phyloP scores from a whole-genome alignment of 2,797 vertebrate genomes.

The Eospalax fontanierii region DNA sequence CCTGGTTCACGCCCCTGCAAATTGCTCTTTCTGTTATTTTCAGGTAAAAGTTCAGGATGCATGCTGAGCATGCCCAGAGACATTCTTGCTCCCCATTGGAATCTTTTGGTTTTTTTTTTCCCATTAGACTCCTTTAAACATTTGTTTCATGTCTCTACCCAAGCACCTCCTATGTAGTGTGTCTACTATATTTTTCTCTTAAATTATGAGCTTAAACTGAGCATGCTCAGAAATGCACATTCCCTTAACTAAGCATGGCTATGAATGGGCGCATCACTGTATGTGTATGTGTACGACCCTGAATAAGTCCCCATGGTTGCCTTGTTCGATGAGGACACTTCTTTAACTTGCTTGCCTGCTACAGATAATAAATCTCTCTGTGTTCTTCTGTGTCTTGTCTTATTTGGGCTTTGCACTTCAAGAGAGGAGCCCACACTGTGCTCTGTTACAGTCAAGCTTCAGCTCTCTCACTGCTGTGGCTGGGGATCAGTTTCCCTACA shows the following conservation, averaged over 20 bases:
- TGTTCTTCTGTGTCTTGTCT: background rate
- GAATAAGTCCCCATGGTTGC: background rate
- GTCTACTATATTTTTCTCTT: background rate
- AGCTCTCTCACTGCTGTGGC: background rate
- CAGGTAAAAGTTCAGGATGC: background rate
- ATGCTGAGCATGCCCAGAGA: background rate
- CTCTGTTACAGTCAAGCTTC: background rate
- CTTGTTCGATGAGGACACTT: background rate
- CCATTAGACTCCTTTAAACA: background rate
- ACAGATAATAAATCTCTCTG: background rate
- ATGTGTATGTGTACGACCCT: no score
- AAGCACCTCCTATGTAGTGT: background rate
- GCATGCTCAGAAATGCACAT: background rate
- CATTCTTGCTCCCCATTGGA: background rate
- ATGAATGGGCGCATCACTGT: background rate
- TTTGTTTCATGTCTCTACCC: background rate
- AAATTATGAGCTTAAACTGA: background rate
- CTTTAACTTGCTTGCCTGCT: background rate
- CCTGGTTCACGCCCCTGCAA: background rate
- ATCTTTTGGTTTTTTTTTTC: no score
- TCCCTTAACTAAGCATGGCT: no score
- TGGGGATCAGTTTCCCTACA: background rate
- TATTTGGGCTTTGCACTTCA: background rate
- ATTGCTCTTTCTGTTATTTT: background rate
- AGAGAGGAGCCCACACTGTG: background rate